A percentile compares a stretch with the other conserved stretches of the same genome.
Conservation (phyloP, 2,888 invertebrate species). For the Achlya flavicornis region DNA sequence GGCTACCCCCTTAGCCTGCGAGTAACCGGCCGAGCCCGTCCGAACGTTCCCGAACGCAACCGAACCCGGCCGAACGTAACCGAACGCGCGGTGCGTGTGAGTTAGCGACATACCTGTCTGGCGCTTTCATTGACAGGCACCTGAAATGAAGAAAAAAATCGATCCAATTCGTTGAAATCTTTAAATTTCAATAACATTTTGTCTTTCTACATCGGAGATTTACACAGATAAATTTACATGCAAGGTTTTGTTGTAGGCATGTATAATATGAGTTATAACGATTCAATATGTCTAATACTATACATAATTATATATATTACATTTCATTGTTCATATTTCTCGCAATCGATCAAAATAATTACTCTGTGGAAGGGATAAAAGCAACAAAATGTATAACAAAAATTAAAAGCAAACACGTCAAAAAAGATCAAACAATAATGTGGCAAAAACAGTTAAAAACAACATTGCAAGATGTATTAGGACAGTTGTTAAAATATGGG, state of each 20-base stretch:
- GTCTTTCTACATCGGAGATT: slow-evolving; percentile 45
- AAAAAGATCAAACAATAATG: slow-evolving; percentile 78
- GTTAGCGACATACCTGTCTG: slow-evolving; percentile 87
- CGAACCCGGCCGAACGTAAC: slow-evolving; percentile 78
- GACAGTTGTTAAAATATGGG: slow-evolving; percentile 85
- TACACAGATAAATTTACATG: slow-evolving; percentile 84
- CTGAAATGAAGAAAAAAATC: slow-evolving; percentile 88
- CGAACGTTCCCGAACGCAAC: slow-evolving; percentile 76
- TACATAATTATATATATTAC: slow-evolving; percentile 18
- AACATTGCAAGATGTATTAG: slow-evolving; percentile 84
- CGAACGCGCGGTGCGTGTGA: slow-evolving; percentile 74
- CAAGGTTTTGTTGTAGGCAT: slow-evolving; percentile 42
- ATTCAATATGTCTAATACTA: slow-evolving; percentile 21
- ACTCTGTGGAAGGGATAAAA: slow-evolving; percentile 37
- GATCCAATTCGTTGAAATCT: slow-evolving; percentile 86
- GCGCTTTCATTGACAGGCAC: slow-evolving; percentile 90
- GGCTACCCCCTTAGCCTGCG: slow-evolving; percentile 78
- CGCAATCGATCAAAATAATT: slow-evolving; percentile 45
- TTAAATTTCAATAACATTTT: slow-evolving; percentile 72
- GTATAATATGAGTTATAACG: slow-evolving; percentile 22
- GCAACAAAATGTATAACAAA: slow-evolving; percentile 62
- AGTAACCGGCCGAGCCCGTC: slow-evolving; percentile 67
- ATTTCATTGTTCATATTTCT: slow-evolving; percentile 21
- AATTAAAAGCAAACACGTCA: slow-evolving; percentile 79
- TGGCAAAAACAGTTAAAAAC: slow-evolving; percentile 82